Evolutionary conservation across 1,140 invertebrate species (phyloP).

Genomic region (Leguminivora glycinivorella): DNA sequence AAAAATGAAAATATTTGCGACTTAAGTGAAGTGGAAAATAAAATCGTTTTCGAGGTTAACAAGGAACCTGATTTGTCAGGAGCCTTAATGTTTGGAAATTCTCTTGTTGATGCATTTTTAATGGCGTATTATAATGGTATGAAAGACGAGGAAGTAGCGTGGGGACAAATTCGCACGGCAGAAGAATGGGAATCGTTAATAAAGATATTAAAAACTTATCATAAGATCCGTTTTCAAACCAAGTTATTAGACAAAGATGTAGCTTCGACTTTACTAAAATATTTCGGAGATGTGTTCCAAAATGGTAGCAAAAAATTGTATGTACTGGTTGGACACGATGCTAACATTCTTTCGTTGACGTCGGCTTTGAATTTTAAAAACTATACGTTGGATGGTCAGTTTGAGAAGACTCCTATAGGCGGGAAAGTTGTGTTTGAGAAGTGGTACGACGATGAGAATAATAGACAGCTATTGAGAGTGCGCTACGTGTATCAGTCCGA

Average conservation of each 20-base stretch:
- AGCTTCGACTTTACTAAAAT: constrained; percentile 53
- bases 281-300: constrained; percentile 47
- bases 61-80: constrained; percentile 56
- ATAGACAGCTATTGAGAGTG: constrained; percentile 53
- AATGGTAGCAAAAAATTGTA: constrained; percentile 32
- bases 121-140: constrained; percentile 70
- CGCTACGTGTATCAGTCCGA: constrained; percentile 61
- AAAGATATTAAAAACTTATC: constrained; percentile 48
- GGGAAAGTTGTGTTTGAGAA: constrained; percentile 70
- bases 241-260: constrained; percentile 53
- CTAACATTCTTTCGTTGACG: constrained; percentile 18
- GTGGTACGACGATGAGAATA: constrained; percentile 45
- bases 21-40: constrained; percentile 47
- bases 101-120: constrained; percentile 59
- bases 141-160: constrained; percentile 50
- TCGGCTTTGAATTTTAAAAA: constrained; percentile 39
- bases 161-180: constrained; percentile 48
- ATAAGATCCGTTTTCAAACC: constrained; percentile 58
- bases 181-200: constrained; percentile 51
- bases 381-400: constrained; percentile 46
- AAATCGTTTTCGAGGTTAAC: constrained; percentile 41
- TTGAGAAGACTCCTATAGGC: constrained; percentile 58
- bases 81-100: constrained; percentile 58
- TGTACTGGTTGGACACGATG: constrained; percentile 30
- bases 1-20: constrained; percentile 49